phyloP scores from a whole-genome alignment of 2,113 vertebrate species.

The Aramus guarauna region DNA sequence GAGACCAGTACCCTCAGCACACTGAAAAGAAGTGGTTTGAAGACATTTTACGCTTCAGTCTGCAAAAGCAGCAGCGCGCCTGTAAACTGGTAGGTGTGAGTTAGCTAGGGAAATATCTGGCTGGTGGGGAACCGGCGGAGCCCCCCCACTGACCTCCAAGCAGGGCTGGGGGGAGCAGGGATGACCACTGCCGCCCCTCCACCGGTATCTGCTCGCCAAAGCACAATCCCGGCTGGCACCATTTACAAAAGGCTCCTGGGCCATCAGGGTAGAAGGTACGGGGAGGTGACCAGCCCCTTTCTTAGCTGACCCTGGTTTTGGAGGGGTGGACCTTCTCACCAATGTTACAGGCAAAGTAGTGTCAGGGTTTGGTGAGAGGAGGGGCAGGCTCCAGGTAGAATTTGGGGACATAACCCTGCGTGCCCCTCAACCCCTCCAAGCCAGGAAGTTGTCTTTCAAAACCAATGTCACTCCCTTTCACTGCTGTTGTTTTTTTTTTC shows the following conservation, averaged over 20 bases:
- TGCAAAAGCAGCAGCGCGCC: neutral
- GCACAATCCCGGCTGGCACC: neutral
- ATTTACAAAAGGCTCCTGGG: neutral
- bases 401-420: neutral
- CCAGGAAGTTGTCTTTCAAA: conserved; percentile 11
- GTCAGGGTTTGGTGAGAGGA: neutral
- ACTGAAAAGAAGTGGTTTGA: rapidly evolving
- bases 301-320: neutral
- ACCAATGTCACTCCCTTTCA: conserved; percentile 17
- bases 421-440: neutral
- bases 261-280: neutral
- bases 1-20: neutral
- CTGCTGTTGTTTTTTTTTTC: neutral
- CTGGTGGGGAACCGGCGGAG: neutral
- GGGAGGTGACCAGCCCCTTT: neutral
- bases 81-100: neutral
- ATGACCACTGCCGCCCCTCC: neutral
- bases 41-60: neutral
- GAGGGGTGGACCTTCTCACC: neutral
- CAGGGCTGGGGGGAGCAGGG: neutral
- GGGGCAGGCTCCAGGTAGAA: no score
- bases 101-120: rapidly evolving
- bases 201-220: neutral
- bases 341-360: neutral
- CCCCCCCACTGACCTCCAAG: neutral